Base-by-base conservation (phyloP, 2,113 vertebrate species). In the Noctilio leporinus region DNA sequence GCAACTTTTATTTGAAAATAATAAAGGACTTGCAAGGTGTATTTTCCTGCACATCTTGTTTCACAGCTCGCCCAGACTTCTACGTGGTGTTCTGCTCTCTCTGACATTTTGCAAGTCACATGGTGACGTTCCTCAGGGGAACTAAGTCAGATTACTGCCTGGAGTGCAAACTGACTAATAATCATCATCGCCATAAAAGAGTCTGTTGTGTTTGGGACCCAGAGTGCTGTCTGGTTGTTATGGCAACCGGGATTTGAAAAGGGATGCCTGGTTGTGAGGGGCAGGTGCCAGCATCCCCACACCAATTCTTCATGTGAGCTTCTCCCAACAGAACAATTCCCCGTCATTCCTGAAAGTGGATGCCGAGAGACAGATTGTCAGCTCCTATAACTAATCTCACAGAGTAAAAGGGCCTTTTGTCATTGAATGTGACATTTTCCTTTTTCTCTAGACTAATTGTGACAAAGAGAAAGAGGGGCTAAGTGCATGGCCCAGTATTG, bases 141-240 rank as follows among this genome's bases (percentile, higher is more conserved):
- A 98, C 95, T 97, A 98, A 98, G 98, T 98, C 97, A 98, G 96
- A 95, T 98, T 98, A 96, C 94, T 96, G 97, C 98, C 97, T 98
- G 96, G 82, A 97, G 97, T 72, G 95, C 95, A 97, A 98, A 95
- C 95, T 97, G 97, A 96, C 95, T 95, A 98, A 98, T 94, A 95
- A 92, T 95, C 91, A 97, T 96, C 96, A 97, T 96, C 89, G 94
- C 92, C 73, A 89, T 97, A 86, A 97, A 97, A 92, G 75, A 97
- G 93, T 85, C 88, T 93, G 95, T 95, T 97, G 97, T 98, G 95
- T 98, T 97, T 96, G 92, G 95, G 75, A 97, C 96, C 88, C 96
- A 93, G 98, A 96, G 95, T 95, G 86, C 96, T 96, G 69, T 96
- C 95, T 94, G 97, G 98, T 98, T 98, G 98, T 98, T 98, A 98